phyloP scores from a whole-genome alignment of 2,797 vertebrate species.

The Varecia variegata region DNA sequence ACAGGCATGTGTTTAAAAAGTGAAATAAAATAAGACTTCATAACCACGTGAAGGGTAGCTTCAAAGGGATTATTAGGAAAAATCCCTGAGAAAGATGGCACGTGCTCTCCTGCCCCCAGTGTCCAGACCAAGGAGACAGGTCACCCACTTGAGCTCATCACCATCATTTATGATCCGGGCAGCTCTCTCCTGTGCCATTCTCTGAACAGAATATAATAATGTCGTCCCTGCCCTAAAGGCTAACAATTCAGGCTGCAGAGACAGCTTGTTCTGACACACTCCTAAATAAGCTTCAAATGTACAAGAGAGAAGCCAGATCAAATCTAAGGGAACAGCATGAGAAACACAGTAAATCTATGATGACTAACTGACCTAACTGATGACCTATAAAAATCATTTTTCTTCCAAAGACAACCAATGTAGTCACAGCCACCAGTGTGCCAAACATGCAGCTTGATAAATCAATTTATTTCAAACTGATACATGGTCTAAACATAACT shows the following conservation, averaged over 20 bases:
- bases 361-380: constrained; percentile 69
- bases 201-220: constrained; percentile 42
- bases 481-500: neutral
- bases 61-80: neutral
- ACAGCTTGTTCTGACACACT: constrained; percentile 68
- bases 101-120: neutral
- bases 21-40: constrained; percentile 32
- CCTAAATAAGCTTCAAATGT: constrained; percentile 72
- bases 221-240: constrained; percentile 49
- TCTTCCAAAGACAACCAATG: constrained; percentile 64
- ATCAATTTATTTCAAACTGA: constrained; percentile 46
- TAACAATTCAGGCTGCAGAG: constrained; percentile 62
- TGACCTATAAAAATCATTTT: constrained; percentile 68
- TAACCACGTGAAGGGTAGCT: neutral
- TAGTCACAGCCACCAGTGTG: neutral
- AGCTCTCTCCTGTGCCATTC: constrained; percentile 24
- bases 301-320: constrained; percentile 59
- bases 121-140: neutral
- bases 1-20: neutral
- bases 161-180: constrained; percentile 12
- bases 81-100: neutral
- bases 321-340: constrained; percentile 52
- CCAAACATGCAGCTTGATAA: constrained; percentile 57
- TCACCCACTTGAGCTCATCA: neutral
- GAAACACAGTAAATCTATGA: constrained; percentile 58